phyloP scores from a whole-genome alignment of 2,888 invertebrate genomes.

The Aleiodes leptofemur region DNA sequence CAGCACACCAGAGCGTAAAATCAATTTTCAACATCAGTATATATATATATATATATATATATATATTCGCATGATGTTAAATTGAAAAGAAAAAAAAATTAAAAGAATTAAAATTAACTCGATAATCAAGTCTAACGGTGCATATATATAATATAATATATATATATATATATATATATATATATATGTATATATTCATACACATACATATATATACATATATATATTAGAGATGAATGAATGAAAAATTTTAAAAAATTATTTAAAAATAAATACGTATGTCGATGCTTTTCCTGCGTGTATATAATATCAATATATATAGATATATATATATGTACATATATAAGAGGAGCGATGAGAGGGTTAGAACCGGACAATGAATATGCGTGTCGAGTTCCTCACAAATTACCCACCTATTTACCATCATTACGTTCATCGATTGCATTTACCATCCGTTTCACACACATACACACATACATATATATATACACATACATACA shows the following conservation, averaged over 20 bases:
- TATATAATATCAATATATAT: too few species aligned
- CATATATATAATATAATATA: background rate
- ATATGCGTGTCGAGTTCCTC: conserved; percentile 40
- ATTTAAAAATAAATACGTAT: too few species aligned
- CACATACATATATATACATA: background rate
- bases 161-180: background rate
- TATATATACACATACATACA: background rate
- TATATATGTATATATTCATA: background rate
- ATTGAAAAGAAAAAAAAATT: background rate
- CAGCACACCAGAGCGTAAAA: conserved; percentile 40
- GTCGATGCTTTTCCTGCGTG: conserved; percentile 10
- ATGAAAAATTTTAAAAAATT: too few species aligned
- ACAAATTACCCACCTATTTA: conserved; percentile 57
- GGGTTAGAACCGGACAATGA: conserved; percentile 8
- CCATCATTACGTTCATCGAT: conserved; percentile 56
- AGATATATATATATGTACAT: too few species aligned
- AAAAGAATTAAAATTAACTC: conserved; percentile 32
- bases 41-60: background rate
- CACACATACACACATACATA: background rate
- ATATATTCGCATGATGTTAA: too few species aligned
- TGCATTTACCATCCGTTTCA: conserved; percentile 38
- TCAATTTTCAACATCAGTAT: conserved; percentile 47
- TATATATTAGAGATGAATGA: too few species aligned
- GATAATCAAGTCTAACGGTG: conserved; percentile 26
- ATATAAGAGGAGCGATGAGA: background rate